These are phyloP conservation scores for Bergia puertoricense DNA, from an alignment of 92 coral and sea anemone species.

Conservation along the genomic window DNA sequence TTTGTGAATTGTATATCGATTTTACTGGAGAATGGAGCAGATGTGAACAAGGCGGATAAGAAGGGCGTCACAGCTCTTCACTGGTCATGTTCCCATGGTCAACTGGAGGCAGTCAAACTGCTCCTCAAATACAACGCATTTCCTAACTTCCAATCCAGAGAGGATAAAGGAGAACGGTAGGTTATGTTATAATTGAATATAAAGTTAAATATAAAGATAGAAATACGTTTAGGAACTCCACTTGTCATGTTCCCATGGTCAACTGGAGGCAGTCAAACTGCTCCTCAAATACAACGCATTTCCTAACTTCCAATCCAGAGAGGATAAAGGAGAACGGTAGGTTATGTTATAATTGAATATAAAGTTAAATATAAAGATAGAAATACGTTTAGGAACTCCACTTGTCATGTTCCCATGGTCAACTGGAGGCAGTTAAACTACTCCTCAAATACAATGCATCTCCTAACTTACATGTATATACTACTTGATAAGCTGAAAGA, in stretches of 20 bases:
- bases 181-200: not conserved
- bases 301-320: conserved; percentile 71
- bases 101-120: conserved; percentile 92
- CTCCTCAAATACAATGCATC: conserved; percentile 73
- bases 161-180: conserved; percentile 70
- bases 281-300: conserved; percentile 74
- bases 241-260: conserved; percentile 80
- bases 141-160: conserved; percentile 69
- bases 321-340: conserved; percentile 67
- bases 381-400: not conserved
- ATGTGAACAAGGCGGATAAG: conserved; percentile 77
- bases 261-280: conserved; percentile 90
- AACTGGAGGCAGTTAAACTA: conserved; percentile 90
- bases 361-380: not conserved
- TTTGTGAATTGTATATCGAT: conserved; percentile 88
- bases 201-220: not conserved
- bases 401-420: conserved; percentile 76
- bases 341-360: not conserved
- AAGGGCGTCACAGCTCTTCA: conserved; percentile 85
- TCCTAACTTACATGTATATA: conserved; percentile 60
- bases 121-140: conserved; percentile 77
- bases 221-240: not conserved
- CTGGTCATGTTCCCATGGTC: conserved; percentile 90
- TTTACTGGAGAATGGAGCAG: conserved; percentile 74
- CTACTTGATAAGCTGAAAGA: no score